These are phyloP conservation scores for Drosophila arizonae DNA, from an alignment of 1,140 invertebrate species.

Conservation along the genomic window DNA sequence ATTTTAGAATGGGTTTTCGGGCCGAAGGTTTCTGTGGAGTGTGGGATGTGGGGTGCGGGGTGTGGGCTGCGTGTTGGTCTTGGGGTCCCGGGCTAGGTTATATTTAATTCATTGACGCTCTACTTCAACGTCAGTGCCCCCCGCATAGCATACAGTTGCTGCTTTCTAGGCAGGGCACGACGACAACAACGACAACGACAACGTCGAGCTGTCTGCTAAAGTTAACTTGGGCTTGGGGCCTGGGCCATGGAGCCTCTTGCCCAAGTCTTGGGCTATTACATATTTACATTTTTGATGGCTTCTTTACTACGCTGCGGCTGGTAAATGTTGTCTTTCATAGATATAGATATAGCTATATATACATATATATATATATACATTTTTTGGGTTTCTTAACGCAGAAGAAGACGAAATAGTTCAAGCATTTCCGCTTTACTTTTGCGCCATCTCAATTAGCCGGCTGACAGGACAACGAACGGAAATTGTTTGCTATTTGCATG, in stretches of 20 bases:
- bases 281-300: conserved; percentile 78
- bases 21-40: not conserved
- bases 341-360: not conserved
- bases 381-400: not conserved
- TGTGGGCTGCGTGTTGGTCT: conserved; percentile 2
- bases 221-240: conserved; percentile 35
- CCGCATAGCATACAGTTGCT: conserved; percentile 18
- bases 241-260: conserved; percentile 18
- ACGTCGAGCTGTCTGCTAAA: conserved; percentile 45
- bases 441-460: conserved; percentile 69
- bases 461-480: conserved; percentile 70
- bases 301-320: conserved; percentile 30
- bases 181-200: conserved; percentile 25
- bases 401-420: not conserved
- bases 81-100: conserved; percentile 45
- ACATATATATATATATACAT: too few relatives aligned
- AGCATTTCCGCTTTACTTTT: conserved; percentile 60
- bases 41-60: not conserved
- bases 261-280: conserved; percentile 54
- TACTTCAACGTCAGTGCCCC: conserved; percentile 58
- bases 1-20: conserved; percentile 67
- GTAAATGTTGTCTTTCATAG: conserved; percentile 43
- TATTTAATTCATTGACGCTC: conserved; percentile 78
- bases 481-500: conserved; percentile 65
- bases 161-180: conserved; percentile 59